These are phyloP conservation scores for Copidosoma floridanum DNA, from an alignment of 1,140 invertebrate genomes.

Conservation along the genomic window DNA sequence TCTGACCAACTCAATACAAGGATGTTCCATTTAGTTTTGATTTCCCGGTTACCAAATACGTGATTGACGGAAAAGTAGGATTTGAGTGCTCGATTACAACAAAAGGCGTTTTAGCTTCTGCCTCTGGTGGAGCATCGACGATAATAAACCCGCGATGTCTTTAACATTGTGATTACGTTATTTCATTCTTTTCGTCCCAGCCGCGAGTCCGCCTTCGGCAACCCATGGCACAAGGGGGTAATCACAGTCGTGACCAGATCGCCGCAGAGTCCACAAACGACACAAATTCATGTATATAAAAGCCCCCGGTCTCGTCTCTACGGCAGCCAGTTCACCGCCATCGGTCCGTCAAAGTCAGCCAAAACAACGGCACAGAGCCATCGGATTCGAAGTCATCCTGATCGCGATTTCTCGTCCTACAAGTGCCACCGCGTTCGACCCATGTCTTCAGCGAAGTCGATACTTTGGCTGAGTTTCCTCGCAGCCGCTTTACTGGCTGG, in stretches of 20 bases:
- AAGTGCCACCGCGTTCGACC: not conserved
- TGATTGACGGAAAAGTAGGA: slow-evolving; percentile 7
- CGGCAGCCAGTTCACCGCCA: not conserved
- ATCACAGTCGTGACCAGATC: slow-evolving; percentile 52
- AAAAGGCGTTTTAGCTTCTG: too few relatives aligned
- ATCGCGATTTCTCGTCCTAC: too few relatives aligned
- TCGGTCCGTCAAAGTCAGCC: not conserved
- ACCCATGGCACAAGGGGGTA: too few relatives aligned
- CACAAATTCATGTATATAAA: slow-evolving; percentile 53
- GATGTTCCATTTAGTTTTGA: not conserved
- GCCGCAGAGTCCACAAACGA: slow-evolving; percentile 40
- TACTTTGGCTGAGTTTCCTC: slow-evolving; percentile 1
- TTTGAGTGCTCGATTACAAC: slow-evolving; percentile 9
- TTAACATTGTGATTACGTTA: slow-evolving; percentile 32
- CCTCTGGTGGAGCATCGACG: too few relatives aligned
- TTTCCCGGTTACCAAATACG: not conserved
- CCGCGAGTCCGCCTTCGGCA: not conserved
- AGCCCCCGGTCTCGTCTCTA: slow-evolving; percentile 17
- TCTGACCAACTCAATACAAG: not conserved
- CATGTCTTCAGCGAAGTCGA: slow-evolving; percentile 1
- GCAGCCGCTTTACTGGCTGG: slow-evolving; percentile 11
- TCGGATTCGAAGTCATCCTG: slow-evolving; percentile 11
- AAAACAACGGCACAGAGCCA: not conserved
- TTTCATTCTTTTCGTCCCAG: not conserved
- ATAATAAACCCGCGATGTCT: too few relatives aligned